phyloP scores from a whole-genome alignment of 2,888 invertebrate species.

The Drosophila gaucha region DNA sequence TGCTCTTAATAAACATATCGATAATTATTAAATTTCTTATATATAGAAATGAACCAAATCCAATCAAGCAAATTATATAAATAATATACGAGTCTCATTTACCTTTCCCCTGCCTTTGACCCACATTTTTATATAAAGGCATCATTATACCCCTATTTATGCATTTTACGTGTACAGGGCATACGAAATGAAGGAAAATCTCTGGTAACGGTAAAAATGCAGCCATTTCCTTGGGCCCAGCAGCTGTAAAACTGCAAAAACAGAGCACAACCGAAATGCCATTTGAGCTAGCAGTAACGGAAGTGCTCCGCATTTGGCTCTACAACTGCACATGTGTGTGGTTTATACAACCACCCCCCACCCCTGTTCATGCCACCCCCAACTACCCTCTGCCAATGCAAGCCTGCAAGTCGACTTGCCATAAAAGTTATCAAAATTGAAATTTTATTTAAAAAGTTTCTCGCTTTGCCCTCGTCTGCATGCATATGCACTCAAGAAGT shows the following conservation, averaged over 20 bases:
- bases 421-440: slow-evolving; percentile 80
- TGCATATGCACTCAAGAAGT: slow-evolving; percentile 68
- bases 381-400: not conserved
- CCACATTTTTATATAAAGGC: not conserved
- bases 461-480: slow-evolving; percentile 41
- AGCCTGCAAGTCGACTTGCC: slow-evolving; percentile 30
- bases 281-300: slow-evolving; percentile 52
- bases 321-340: slow-evolving; percentile 22
- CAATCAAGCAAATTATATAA: not conserved
- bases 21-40: not conserved
- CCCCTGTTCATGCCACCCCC: not conserved
- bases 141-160: not conserved
- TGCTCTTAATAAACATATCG: not conserved
- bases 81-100: too few species aligned
- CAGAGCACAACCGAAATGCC: slow-evolving; percentile 33
- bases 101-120: not conserved
- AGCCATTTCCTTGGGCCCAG: slow-evolving; percentile 55
- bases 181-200: slow-evolving; percentile 49
- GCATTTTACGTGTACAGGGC: slow-evolving; percentile 1
- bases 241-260: slow-evolving; percentile 21
- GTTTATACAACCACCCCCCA: not conserved
- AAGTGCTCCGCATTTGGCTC: slow-evolving; percentile 42
- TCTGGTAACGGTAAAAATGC: slow-evolving; percentile 64
- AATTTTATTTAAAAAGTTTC: slow-evolving; percentile 78
- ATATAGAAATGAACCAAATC: not conserved